A percentile compares a stretch with the other conserved stretches of the same genome.
These are phyloP conservation scores for Otocyon megalotis DNA, from an alignment of 2,113 vertebrate genomes.

Conservation along the genomic window DNA sequence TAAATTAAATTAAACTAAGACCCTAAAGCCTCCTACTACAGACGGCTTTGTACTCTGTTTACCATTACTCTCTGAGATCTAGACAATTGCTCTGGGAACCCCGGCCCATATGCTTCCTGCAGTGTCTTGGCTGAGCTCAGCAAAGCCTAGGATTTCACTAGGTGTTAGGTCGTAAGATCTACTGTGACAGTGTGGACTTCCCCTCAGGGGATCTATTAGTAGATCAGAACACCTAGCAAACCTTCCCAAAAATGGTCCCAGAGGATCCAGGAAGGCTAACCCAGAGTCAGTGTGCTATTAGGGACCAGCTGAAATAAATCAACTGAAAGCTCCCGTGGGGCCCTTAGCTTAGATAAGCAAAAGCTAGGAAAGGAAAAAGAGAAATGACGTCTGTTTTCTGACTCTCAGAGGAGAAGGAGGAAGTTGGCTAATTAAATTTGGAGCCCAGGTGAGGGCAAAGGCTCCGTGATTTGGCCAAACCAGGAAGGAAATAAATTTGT, in stretches of 20 bases:
- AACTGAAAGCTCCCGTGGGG: not conserved
- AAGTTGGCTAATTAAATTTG: slow-evolving; percentile 81
- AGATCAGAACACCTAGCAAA: slow-evolving; percentile 73
- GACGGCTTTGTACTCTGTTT: slow-evolving; percentile 63
- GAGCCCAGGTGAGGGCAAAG: slow-evolving; percentile 67
- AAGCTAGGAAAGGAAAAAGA: slow-evolving; percentile 41
- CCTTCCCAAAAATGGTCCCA: slow-evolving; percentile 70
- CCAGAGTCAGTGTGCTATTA: slow-evolving; percentile 56
- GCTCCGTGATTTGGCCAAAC: slow-evolving; percentile 53
- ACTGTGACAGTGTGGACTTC: slow-evolving; percentile 73
- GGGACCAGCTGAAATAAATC: slow-evolving; percentile 78
- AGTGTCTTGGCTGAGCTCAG: slow-evolving; percentile 72
- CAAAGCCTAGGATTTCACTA: slow-evolving; percentile 81
- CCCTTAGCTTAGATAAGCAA: slow-evolving; percentile 67
- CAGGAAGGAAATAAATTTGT: slow-evolving; percentile 75
- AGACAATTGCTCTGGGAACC: slow-evolving; percentile 64
- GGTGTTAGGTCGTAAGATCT: slow-evolving; percentile 83
- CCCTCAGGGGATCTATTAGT: slow-evolving; percentile 76
- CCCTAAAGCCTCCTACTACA: slow-evolving; percentile 23
- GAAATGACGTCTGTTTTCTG: slow-evolving; percentile 52
- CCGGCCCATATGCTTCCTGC: slow-evolving; percentile 76
- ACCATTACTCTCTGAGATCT: slow-evolving; percentile 62
- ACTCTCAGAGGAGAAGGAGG: slow-evolving; percentile 60
- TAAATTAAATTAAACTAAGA: not conserved
- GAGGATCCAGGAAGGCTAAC: slow-evolving; percentile 63